phyloP scores from a whole-genome alignment of 2,888 invertebrate species.

The Mesorhabditis belari region DNA sequence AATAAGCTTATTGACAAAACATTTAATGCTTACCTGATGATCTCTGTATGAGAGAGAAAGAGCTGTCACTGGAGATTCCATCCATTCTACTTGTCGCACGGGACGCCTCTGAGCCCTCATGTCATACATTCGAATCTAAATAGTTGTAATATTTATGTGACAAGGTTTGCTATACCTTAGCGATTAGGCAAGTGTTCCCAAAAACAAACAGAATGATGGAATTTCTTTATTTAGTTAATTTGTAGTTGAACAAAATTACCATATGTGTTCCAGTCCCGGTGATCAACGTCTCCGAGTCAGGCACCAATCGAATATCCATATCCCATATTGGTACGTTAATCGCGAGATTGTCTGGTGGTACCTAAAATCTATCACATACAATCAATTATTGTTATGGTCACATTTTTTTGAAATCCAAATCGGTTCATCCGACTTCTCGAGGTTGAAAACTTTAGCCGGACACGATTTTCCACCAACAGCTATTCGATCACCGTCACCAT shows the following conservation, averaged over 20 bases:
- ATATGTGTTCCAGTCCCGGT: not conserved
- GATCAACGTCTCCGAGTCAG: slow-evolving; percentile 62
- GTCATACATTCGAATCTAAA: slow-evolving; percentile 72
- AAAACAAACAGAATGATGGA: not conserved
- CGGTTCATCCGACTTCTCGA: slow-evolving; percentile 45
- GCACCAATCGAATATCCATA: slow-evolving; percentile 72
- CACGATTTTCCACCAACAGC: slow-evolving; percentile 85
- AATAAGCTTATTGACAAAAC: not conserved
- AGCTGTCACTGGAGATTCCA: slow-evolving; percentile 66
- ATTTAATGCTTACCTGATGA: slow-evolving; percentile 56
- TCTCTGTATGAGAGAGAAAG: slow-evolving; percentile 60
- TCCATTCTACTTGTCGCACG: slow-evolving; percentile 66
- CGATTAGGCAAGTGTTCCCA: not conserved
- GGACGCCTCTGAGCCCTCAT: slow-evolving; percentile 69
- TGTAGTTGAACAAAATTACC: too few relatives aligned
- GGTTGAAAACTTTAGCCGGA: slow-evolving; percentile 77
- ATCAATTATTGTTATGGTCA: too few relatives aligned
- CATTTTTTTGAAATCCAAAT: slow-evolving; percentile 65
- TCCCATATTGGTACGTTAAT: slow-evolving; percentile 79
- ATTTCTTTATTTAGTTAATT: too few relatives aligned
- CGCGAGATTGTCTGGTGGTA: slow-evolving; percentile 74
- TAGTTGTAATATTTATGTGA: too few relatives aligned
- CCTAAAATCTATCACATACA: too few relatives aligned
- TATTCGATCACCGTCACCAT: slow-evolving; percentile 4
- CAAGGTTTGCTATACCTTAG: too few relatives aligned